A percentile compares a stretch with the other conserved stretches of the same genome.
Evolutionary conservation across 1,140 invertebrate genomes (phyloP).

Genomic region (Rhagoletis pomonella): DNA sequence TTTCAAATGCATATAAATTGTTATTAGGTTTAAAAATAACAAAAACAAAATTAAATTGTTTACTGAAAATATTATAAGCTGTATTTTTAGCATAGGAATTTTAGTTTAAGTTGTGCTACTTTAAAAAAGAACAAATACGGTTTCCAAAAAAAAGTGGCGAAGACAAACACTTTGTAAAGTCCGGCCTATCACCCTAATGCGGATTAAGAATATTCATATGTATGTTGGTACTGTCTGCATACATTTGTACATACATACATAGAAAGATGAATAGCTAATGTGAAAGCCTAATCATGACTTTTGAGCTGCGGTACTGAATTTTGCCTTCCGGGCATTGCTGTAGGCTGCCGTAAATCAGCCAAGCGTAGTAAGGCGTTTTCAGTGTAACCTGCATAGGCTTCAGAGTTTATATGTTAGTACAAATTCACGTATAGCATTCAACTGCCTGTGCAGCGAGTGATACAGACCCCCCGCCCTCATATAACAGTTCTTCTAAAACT

Average conservation of each 20-base stretch:
- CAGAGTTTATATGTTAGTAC: neutral
- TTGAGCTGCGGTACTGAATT: conserved; percentile 28
- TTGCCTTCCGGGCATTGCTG: conserved; percentile 40
- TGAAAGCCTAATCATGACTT: conserved; percentile 47
- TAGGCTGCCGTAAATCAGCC: neutral
- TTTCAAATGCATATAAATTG: too few relatives aligned
- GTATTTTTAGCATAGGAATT: too few relatives aligned
- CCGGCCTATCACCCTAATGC: neutral
- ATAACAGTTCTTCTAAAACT: conserved; percentile 17
- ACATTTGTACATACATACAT: too few relatives aligned
- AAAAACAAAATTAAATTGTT: too few relatives aligned
- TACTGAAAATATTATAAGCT: too few relatives aligned
- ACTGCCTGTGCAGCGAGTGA: neutral
- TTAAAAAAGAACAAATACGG: too few relatives aligned
- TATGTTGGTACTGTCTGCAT: too few relatives aligned
- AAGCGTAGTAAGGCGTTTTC: conserved; percentile 32
- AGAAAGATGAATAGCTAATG: conserved; percentile 31
- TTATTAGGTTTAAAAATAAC: too few relatives aligned
- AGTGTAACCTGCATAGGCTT: neutral
- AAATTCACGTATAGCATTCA: neutral
- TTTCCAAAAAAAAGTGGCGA: too few relatives aligned
- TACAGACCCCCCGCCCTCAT: neutral
- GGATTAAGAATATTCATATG: neutral
- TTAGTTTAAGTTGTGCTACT: too few relatives aligned
- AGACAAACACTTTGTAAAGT: neutral